phyloP scores from a whole-genome alignment of 1,140 invertebrate species.

The Hesperophylax magnus region DNA sequence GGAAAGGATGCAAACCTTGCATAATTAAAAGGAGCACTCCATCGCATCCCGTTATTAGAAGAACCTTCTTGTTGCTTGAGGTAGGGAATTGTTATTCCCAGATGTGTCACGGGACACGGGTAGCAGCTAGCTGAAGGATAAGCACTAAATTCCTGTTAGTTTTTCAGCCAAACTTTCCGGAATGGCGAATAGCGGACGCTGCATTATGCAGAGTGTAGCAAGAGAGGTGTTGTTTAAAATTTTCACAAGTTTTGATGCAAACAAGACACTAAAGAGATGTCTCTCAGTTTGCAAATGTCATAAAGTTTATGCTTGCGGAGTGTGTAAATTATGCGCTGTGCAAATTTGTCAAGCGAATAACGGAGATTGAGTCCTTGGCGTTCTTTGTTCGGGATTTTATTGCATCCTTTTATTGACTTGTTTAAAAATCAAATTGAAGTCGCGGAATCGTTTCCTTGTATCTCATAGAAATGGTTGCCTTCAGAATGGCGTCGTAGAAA shows the following conservation, averaged over 20 bases:
- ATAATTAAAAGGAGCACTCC: slow-evolving; percentile 32
- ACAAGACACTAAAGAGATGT: slow-evolving; percentile 25
- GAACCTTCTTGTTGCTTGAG: background rate
- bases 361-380: slow-evolving; percentile 8
- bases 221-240: slow-evolving; percentile 19
- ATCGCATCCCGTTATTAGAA: slow-evolving; percentile 9
- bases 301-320: slow-evolving; percentile 14
- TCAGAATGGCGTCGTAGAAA: too few species aligned
- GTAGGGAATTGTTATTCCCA: slow-evolving; percentile 10
- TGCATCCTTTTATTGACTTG: slow-evolving; percentile 17
- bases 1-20: slow-evolving; percentile 9
- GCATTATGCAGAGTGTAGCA: slow-evolving; percentile 23
- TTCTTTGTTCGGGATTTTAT: slow-evolving; percentile 2
- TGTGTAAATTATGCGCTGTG: slow-evolving; percentile 8
- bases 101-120: slow-evolving; percentile 6
- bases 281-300: slow-evolving; percentile 14
- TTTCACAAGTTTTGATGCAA: slow-evolving; percentile 29
- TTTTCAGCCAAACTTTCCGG: slow-evolving; percentile 24
- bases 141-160: slow-evolving; percentile 1
- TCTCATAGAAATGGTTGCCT: too few species aligned
- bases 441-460: background rate
- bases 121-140: slow-evolving; percentile 17
- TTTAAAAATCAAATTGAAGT: background rate
- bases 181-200: background rate
- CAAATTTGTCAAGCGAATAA: slow-evolving; percentile 14